Base-by-base conservation (phyloP, 1,140 invertebrate species). In the Cydia pomonella region DNA sequence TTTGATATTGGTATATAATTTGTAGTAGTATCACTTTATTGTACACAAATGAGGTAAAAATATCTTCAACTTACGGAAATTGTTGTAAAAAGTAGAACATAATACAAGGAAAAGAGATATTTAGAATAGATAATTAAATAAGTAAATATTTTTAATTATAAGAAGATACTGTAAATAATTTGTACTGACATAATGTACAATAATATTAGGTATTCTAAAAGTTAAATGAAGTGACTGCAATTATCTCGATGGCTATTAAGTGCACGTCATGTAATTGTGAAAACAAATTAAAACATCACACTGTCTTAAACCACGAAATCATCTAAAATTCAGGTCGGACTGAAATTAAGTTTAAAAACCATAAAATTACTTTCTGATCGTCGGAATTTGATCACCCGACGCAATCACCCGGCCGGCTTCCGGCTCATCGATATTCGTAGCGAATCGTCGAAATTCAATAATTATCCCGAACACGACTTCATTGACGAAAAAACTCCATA, bases 381-480 rank as follows among this genome's bases (percentile, higher is more conserved):
- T 81, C 79, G 84, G 84, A 92, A 92, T 91, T 84, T 86, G 87
- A 88, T 88, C 87, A 86, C 78, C 84, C 80, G 84, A 87, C 79
- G 84, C 88, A 87, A 91, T 91, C 86, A 85, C 80, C 83, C 87
- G 84, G 85, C 82, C 74, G 84, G 90, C 90, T 91, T 92, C 91
- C 91, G 91, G 86, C 88, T 87, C 85, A 89, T 91, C 91, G 90
- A 93, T 93, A 90, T 91, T 92, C 90, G 91, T 91, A 87, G 87
- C 91, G 89, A 93, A 93, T 93, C 86, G 87, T 88, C 82, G 86
- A 92, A 92, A 91, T 92, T 93, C 87, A 93, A 93, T 93, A 92
- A 93, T 93, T 93, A 93, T 90, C 88, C 86, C 86, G 84, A 88
- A 92, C 90, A 93, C 89, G 89, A 93, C 89, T 92, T 91, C 91